A percentile compares a stretch with the other conserved stretches of the same genome.
Conservation (phyloP, 1,140 invertebrate species). For the Calephelis nemesis region DNA sequence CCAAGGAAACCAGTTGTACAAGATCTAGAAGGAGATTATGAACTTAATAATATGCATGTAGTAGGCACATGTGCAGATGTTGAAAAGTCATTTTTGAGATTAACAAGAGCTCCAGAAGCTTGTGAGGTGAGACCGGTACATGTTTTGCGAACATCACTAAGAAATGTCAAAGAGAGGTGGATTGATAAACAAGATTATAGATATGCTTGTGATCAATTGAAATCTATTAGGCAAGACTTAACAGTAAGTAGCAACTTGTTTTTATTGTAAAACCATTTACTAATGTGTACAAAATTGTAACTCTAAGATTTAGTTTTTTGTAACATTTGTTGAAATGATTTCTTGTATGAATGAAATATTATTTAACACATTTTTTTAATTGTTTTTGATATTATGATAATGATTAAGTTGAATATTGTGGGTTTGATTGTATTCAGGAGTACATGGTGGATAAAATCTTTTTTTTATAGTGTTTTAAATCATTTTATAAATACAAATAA, state of each 20-base stretch:
- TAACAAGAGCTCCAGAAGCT: conserved; percentile 97
- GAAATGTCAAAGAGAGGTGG: conserved; percentile 95
- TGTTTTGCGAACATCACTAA: conserved; percentile 91
- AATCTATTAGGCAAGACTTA: conserved; percentile 98
- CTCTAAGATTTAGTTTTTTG: too few species aligned
- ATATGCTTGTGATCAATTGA: conserved; percentile 98
- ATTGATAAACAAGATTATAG: conserved; percentile 93
- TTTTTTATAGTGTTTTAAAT: too few species aligned
- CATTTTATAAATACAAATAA: too few species aligned
- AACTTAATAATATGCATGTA: conserved; percentile 92
- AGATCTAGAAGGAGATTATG: conserved; percentile 84
- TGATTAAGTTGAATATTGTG: too few species aligned
- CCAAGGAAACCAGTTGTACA: conserved; percentile 77
- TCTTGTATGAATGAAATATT: too few species aligned
- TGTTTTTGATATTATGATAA: too few species aligned
- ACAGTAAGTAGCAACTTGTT: conserved; percentile 84
- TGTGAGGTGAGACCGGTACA: conserved; percentile 93
- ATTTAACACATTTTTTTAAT: too few species aligned
- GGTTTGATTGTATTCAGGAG: too few species aligned
- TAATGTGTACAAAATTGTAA: too few species aligned
- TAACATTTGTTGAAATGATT: too few species aligned
- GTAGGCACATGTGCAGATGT: conserved; percentile 95
- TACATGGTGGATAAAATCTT: too few species aligned
- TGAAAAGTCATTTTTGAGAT: conserved; percentile 96
- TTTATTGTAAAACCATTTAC: too few species aligned